Base-by-base conservation (phyloP, 2,113 vertebrate genomes). In the Rhinopomastus cyanomelas region DNA sequence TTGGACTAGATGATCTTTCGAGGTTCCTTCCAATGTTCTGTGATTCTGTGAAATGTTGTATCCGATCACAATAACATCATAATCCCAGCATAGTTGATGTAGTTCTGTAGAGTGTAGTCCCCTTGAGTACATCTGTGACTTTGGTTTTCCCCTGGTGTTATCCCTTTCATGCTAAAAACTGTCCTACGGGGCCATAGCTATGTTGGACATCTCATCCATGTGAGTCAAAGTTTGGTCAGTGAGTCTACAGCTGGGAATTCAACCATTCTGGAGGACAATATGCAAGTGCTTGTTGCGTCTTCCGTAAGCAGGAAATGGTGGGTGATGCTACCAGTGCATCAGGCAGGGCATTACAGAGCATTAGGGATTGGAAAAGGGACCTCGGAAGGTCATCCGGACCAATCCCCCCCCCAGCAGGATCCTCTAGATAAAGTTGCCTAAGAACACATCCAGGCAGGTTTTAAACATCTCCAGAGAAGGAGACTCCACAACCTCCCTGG, bases 1-100 rank as follows among this genome's bases (percentile, higher is more conserved):
- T n/a, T n/a, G n/a, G n/a, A n/a, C n/a, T n/a, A n/a, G n/a, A n/a
- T n/a, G n/a, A n/a, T n/a, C n/a, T n/a, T n/a, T n/a, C n/a, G n/a
- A n/a, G n/a, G n/a, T n/a, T n/a, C n/a, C n/a, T n/a, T n/a, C n/a
- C n/a, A n/a, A n/a, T n/a, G n/a, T n/a, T n/a, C n/a, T n/a, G n/a
- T n/a, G n/a, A n/a, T n/a, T n/a, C n/a, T n/a, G n/a, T n/a, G n/a
- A 94, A 93, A 93, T 88, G 93, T 68, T 92, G 90, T 46, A 88
- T 86, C 78, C 1, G 80, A 81, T 88, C 77, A 90, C 81, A 81
- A 30, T 73, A 93, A 32, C 71, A 69, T 82, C 52, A 32, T 73
- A 95, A 87, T 96, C 90, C 90, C 90, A 90, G 64, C 83, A 73
- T 82, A 71, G 81, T 88, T 90, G 81, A 44, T 46, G 67, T 89